phyloP scores from a whole-genome alignment of 2,797 vertebrate species.

The Moxostoma hubbsi region DNA sequence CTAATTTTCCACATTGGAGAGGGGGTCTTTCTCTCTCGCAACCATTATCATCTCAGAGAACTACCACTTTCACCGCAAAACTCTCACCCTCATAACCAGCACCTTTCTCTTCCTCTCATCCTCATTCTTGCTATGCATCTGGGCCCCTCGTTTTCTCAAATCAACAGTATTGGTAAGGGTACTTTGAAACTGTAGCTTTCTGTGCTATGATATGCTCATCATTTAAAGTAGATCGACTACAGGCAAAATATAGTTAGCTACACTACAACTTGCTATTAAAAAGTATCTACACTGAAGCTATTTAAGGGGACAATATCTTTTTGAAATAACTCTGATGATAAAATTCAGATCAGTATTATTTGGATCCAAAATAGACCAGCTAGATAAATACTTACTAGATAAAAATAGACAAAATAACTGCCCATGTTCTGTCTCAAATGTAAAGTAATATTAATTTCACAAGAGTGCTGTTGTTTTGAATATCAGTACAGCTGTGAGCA shows the following conservation, averaged over 20 bases:
- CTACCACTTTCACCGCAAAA: conserved; percentile 31
- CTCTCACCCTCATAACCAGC: not conserved
- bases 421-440: too few relatives aligned
- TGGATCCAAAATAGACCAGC: not conserved
- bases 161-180: too few relatives aligned
- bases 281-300: not conserved
- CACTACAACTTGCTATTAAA: not conserved
- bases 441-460: too few relatives aligned
- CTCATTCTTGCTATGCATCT: not conserved
- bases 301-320: conserved; percentile 11
- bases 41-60: conserved; percentile 26
- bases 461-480: too few relatives aligned
- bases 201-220: not conserved
- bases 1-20: conserved; percentile 66
- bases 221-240: not conserved
- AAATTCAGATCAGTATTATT: not conserved
- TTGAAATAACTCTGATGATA: not conserved
- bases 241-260: not conserved
- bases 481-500: too few relatives aligned
- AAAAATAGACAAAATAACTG: too few relatives aligned
- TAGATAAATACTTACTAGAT: too few relatives aligned
- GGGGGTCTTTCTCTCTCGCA: not conserved
- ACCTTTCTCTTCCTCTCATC: not conserved
- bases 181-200: not conserved
- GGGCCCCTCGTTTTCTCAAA: too few relatives aligned